Evolutionary conservation across 1,140 invertebrate genomes (phyloP), one percentile per base, ranked within the genome.

Genomic region (Drosophila arawakana): DNA sequence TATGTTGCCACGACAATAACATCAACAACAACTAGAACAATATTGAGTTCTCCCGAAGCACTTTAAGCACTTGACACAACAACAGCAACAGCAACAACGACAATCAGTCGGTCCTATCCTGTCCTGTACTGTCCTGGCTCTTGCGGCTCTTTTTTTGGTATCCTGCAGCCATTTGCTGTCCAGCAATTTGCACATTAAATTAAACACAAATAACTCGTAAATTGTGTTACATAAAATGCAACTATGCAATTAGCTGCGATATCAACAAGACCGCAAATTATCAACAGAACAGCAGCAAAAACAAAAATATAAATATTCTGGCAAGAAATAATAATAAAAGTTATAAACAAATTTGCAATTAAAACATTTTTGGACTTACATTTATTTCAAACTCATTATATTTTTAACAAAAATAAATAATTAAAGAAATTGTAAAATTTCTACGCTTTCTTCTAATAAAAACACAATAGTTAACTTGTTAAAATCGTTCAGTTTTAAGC

Each of bases 141-240:
- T 41, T 52, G 41, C 11, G 41, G 41, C n/a, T 43, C 41, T 30
- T 43, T 43, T 43, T 35, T 6, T 47, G 10, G 30, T 11, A 43
- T 62, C 39, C 62, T 59, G 34, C 25, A 66, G 67, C 52, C 55
- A 61, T 67, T 81, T 79, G 70, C 61, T 69, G 71, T 71, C 63
- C 74, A 85, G 59, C 84, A 83, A 89, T 83, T 89, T 89, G 70
- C 84, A 88, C 77, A 82, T 83, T 69, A 88, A 88, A 88, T 88
- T 83, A 88, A 89, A 88, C 84, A 78, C 84, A 88, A 88, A 88
- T 88, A 88, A 80, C 76, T 73, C 74, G 78, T 76, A 81, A 76
- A 82, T 79, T 79, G 67, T 82, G 55, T 71, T 66, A 82, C 50
- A 72, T 61, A 76, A 82, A 88, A 72, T 86, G 82, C 82, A 79